Percentiles rank a stretch among this genome's conserved stretches.
Conservation (phyloP, 2,113 vertebrate genomes). For the Hiodon tergisus region DNA sequence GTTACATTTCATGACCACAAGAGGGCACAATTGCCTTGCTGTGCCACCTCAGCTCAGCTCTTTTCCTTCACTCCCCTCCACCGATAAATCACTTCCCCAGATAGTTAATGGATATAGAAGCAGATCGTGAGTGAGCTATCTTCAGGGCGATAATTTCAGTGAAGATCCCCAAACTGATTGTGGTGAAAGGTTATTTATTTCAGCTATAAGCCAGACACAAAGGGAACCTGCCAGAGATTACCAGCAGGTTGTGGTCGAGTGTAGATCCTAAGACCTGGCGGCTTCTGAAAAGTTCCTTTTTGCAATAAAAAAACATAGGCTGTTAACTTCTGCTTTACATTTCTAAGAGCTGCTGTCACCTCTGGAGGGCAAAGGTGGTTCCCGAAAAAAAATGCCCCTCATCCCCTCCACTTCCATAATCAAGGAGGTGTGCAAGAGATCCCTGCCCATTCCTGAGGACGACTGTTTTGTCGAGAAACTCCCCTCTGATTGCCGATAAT, state of each 20-base stretch:
- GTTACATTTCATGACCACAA: conserved; percentile 45
- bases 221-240: conserved; percentile 64
- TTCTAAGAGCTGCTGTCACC: conserved; percentile 53
- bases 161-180: conserved; percentile 71
- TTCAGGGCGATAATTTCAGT: conserved; percentile 71
- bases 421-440: conserved; percentile 43
- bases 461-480: no score
- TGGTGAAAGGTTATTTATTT: conserved; percentile 77
- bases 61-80: conserved; percentile 49
- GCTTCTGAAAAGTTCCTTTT: conserved; percentile 68
- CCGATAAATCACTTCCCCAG: conserved; percentile 70
- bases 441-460: conserved; percentile 23
- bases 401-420: conserved; percentile 45
- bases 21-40: conserved; percentile 69
- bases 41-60: conserved; percentile 23
- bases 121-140: conserved; percentile 75
- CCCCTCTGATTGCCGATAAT: no score
- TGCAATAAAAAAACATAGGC: conserved; percentile 62
- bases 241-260: conserved; percentile 57
- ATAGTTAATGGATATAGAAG: conserved; percentile 72
- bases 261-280: conserved; percentile 63
- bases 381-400: conserved; percentile 60
- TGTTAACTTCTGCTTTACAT: conserved; percentile 66
- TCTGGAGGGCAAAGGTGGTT: conserved; percentile 45
- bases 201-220: conserved; percentile 69